These are phyloP conservation scores for Drosophila simulans DNA, from an alignment of 1,140 invertebrate species.

Conservation along the genomic window DNA sequence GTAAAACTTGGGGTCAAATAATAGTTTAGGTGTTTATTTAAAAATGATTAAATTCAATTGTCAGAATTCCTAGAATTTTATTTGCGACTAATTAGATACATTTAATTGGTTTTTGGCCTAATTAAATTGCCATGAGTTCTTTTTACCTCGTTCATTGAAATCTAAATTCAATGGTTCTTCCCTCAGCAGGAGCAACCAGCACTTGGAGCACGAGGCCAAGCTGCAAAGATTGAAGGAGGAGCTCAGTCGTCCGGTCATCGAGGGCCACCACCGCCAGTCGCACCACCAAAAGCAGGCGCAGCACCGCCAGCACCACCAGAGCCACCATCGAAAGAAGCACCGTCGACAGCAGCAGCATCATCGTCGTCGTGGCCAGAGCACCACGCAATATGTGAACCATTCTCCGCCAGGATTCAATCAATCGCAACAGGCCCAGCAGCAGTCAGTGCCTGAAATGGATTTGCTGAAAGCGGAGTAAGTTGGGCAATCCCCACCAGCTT, in stretches of 20 bases:
- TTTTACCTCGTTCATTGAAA: background rate
- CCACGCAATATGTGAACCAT: slow-evolving; percentile 30
- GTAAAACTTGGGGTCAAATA: background rate
- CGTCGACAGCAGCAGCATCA: slow-evolving; percentile 42
- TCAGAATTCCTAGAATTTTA: background rate
- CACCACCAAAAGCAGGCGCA: slow-evolving; percentile 30
- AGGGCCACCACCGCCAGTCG: slow-evolving; percentile 33
- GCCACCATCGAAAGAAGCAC: slow-evolving; percentile 51
- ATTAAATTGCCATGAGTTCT: background rate
- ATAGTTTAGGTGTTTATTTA: background rate
- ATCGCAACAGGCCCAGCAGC: slow-evolving; percentile 22
- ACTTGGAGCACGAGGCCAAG: slow-evolving; percentile 61
- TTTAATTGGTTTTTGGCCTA: background rate
- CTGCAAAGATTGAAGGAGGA: slow-evolving; percentile 73
- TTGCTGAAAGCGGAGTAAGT: slow-evolving; percentile 68
- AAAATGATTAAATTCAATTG: background rate
- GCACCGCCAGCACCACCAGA: slow-evolving; percentile 43
- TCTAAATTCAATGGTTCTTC: background rate
- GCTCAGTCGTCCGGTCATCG: slow-evolving; percentile 61
- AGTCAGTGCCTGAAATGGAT: slow-evolving; percentile 38
- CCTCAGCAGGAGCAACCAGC: slow-evolving; percentile 27
- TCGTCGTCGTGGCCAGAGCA: slow-evolving; percentile 42
- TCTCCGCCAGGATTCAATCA: slow-evolving; percentile 57
- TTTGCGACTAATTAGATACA: background rate
- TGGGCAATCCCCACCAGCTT: background rate